phyloP scores from a whole-genome alignment of 2,797 vertebrate species.

The Argya squamiceps region DNA sequence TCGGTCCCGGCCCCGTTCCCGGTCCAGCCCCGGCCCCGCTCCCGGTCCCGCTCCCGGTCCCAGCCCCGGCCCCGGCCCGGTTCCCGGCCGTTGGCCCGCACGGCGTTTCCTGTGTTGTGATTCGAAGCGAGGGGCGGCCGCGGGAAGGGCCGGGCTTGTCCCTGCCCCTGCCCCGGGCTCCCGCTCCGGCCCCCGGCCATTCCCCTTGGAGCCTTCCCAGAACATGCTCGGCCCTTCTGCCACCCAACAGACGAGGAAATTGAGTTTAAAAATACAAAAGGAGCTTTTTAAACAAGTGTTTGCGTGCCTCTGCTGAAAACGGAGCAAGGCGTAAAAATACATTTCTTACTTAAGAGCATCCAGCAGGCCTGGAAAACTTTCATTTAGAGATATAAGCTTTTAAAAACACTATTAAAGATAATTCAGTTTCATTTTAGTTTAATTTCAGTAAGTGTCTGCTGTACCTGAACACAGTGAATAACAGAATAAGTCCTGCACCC shows the following conservation, averaged over 20 bases:
- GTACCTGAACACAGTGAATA: not conserved
- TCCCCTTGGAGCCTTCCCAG: not conserved
- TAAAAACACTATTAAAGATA: not conserved
- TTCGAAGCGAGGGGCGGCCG: slow-evolving; percentile 9
- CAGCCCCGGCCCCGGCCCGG: not conserved
- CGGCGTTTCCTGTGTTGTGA: slow-evolving; percentile 34
- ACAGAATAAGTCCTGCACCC: not conserved
- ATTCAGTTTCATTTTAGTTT: not conserved
- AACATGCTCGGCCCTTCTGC: no score
- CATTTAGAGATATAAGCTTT: not conserved
- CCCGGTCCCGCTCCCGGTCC: not conserved
- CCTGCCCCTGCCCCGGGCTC: no score
- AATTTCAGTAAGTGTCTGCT: fast-evolving
- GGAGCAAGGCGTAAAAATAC: not conserved
- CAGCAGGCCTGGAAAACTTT: not conserved
- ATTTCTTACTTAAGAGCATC: not conserved
- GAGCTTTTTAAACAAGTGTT: not conserved
- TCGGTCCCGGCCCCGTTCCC: not conserved
- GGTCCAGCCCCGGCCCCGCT: not conserved
- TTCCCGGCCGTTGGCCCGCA: not conserved
- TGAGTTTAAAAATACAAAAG: not conserved
- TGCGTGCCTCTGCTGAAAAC: not conserved
- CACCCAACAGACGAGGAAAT: not conserved
- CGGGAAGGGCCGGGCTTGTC: not conserved
- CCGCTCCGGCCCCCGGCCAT: no score